These are phyloP conservation scores for Molossus alvarezi DNA, from an alignment of 2,797 vertebrate genomes.

Conservation along the genomic window DNA sequence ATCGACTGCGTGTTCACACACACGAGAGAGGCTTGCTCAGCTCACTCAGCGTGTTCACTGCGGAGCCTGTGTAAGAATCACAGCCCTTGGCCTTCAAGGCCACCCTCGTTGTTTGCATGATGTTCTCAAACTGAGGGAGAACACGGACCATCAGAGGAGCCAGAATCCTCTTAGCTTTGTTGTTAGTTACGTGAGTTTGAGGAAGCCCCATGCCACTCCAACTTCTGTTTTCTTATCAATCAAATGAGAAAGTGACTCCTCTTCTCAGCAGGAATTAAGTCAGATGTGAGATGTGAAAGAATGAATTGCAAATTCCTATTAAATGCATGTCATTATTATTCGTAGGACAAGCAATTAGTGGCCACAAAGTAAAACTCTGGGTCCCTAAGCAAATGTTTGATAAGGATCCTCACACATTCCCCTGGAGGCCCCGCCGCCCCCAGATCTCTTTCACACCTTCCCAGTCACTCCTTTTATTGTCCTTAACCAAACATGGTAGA, in stretches of 20 bases:
- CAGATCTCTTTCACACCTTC: not conserved
- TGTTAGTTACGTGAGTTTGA: not conserved
- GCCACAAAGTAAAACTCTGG: conserved; percentile 13
- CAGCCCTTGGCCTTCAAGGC: not conserved
- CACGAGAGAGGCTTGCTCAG: too few species aligned
- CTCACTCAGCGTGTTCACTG: rapidly evolving
- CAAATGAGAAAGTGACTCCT: not conserved
- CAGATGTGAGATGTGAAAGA: not conserved
- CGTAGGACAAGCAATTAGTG: not conserved
- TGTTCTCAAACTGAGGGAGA: not conserved
- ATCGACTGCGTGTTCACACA: not conserved
- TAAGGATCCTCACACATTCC: not conserved
- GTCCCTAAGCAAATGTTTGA: conserved; percentile 42
- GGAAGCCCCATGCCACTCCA: not conserved
- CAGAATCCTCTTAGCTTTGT: not conserved
- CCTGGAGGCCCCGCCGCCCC: not conserved
- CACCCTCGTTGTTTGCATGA: not conserved
- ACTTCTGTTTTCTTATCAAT: not conserved
- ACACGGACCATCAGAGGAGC: not conserved
- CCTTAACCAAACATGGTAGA: not conserved
- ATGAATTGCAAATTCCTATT: not conserved
- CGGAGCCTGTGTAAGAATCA: not conserved
- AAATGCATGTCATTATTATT: not conserved
- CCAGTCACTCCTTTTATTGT: not conserved
- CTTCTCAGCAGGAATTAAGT: not conserved